Conservation (phyloP, 2,113 vertebrate species). For the Morone chrysops region DNA sequence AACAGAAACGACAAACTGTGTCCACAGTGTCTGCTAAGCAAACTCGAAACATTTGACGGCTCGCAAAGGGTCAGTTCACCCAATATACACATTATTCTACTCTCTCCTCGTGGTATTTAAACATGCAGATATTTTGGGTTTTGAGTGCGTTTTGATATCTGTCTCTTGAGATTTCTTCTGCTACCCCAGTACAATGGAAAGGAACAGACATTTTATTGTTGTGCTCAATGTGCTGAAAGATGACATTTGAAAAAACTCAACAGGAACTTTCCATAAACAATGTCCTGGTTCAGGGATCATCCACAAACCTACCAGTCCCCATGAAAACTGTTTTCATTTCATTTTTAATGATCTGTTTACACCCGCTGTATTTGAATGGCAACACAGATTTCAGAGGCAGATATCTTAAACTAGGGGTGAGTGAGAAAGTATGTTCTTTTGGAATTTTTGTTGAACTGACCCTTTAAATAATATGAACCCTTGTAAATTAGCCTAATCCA, state of each 20-base stretch:
- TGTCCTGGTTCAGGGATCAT: neutral
- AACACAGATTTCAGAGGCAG: neutral
- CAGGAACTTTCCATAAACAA: neutral
- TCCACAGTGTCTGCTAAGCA: neutral
- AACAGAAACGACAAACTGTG: neutral
- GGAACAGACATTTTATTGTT: neutral
- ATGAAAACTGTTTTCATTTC: neutral
- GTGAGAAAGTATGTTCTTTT: neutral
- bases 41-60: neutral
- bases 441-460: neutral
- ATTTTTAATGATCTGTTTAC: neutral
- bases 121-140: neutral
- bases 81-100: neutral
- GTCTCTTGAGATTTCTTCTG: neutral
- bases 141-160: neutral
- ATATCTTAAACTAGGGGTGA: neutral
- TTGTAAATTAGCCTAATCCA: slow-evolving; percentile 21
- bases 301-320: neutral
- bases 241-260: neutral
- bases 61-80: neutral
- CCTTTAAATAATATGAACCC: neutral
- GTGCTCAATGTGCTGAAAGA: neutral
- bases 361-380: accelerated
- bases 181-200: neutral
- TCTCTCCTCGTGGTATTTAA: neutral